These are phyloP conservation scores for Phaethornis superciliosus DNA, from an alignment of 2,113 vertebrate genomes.

Conservation along the genomic window DNA sequence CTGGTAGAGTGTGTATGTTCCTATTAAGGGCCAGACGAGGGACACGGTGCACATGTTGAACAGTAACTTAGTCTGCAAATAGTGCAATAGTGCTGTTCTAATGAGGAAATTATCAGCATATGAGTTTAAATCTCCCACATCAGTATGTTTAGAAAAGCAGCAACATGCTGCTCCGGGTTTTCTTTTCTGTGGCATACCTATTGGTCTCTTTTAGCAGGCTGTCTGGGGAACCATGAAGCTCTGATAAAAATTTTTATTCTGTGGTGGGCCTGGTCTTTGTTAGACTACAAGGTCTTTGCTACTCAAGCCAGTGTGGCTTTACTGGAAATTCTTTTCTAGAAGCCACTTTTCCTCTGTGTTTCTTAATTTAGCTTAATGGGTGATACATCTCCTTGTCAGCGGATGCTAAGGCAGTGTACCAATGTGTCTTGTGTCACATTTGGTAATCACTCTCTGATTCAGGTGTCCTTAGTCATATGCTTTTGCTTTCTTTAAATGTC, in stretches of 20 bases:
- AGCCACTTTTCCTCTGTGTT: background rate
- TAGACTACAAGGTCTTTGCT: background rate
- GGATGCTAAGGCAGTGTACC: background rate
- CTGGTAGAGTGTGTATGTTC: conserved; percentile 9
- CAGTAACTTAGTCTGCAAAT: conserved; percentile 14
- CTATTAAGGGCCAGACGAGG: background rate
- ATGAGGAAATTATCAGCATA: background rate
- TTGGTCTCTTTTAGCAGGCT: background rate
- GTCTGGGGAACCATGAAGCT: background rate
- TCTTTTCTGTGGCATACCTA: background rate
- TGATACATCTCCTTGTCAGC: background rate
- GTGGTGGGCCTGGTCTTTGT: conserved; percentile 11
- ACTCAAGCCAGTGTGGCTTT: background rate
- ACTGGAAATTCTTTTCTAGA: conserved; percentile 9
- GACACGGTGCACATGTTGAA: background rate
- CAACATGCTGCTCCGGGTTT: background rate
- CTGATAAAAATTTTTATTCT: background rate
- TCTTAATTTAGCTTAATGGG: background rate
- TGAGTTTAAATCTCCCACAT: background rate
- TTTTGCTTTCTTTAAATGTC: background rate
- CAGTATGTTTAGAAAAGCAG: background rate
- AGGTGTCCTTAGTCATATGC: background rate
- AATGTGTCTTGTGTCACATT: background rate
- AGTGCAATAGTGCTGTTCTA: background rate
- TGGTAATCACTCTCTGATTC: background rate